phyloP scores from a whole-genome alignment of 53 echinoderm and acorn worm species.

The Paracentrotus lividus region DNA sequence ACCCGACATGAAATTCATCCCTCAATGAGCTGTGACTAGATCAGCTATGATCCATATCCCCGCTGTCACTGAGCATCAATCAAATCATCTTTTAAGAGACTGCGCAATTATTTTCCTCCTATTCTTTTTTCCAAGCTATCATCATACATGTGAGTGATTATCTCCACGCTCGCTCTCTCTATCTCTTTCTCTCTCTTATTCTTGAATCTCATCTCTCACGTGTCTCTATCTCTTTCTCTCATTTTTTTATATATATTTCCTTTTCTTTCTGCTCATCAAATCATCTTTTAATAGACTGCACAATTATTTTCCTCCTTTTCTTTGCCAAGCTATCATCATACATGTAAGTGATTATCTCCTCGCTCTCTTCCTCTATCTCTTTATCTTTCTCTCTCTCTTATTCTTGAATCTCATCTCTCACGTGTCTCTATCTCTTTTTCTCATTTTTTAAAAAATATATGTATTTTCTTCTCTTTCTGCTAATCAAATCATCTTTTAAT shows the following conservation, averaged over 20 bases:
- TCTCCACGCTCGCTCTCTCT: not conserved
- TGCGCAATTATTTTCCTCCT: not conserved
- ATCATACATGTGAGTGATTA: not conserved
- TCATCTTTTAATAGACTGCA: too few relatives aligned
- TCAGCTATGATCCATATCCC: not conserved
- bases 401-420: not conserved
- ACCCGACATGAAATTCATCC: not conserved
- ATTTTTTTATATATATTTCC: not conserved
- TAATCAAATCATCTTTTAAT: too few relatives aligned
- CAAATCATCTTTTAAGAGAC: not conserved
- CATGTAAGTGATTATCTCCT: not conserved
- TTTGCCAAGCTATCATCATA: not conserved
- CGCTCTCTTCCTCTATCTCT: not conserved
- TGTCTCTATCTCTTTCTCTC: conserved; percentile 5
- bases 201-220: not conserved
- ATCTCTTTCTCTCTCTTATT: not conserved
- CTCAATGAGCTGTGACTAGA: conserved; percentile 20
- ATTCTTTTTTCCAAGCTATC: not conserved
- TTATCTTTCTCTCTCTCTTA: not conserved
- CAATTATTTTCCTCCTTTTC: not conserved
- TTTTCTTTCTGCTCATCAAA: not conserved
- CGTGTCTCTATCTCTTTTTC: not conserved
- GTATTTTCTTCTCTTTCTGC: too few relatives aligned
- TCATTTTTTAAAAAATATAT: not conserved
- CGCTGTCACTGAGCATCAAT: not conserved